Evolutionary conservation across 1,140 invertebrate species (phyloP).

Genomic region (Nasonia giraulti): DNA sequence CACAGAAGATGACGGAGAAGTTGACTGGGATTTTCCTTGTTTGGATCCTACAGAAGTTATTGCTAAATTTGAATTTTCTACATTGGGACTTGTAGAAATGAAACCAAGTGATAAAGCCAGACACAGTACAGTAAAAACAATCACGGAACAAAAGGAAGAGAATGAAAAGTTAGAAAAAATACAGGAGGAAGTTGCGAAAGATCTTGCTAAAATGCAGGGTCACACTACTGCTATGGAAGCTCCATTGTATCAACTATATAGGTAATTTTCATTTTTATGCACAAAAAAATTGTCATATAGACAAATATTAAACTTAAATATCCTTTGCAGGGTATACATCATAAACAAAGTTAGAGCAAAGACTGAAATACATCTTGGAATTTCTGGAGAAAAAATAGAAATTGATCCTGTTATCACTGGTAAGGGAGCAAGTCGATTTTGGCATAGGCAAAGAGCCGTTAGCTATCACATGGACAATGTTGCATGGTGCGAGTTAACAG

Average conservation of each 20-base stretch:
- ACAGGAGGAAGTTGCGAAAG: constrained; percentile 68
- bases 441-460: constrained; percentile 81
- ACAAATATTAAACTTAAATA: constrained; percentile 19
- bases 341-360: constrained; percentile 87
- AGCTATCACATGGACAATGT: constrained; percentile 89
- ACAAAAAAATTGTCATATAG: background rate
- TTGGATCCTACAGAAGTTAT: constrained; percentile 91
- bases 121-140: constrained; percentile 58
- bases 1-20: constrained; percentile 97
- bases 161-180: constrained; percentile 68
- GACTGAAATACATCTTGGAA: constrained; percentile 88
- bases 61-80: constrained; percentile 93
- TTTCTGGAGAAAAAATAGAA: constrained; percentile 93
- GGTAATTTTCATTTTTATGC: constrained; percentile 50
- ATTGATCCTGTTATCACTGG: constrained; percentile 86
- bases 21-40: constrained; percentile 94
- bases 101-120: constrained; percentile 71
- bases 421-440: constrained; percentile 82
- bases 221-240: constrained; percentile 87
- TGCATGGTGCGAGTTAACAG: constrained; percentile 88
- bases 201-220: constrained; percentile 79
- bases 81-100: constrained; percentile 89
- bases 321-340: constrained; percentile 79
- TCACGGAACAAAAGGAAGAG: constrained; percentile 58
- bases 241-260: constrained; percentile 88